Evolutionary conservation across 2,113 vertebrate genomes (phyloP).

Genomic region (Vanacampus margaritifer): DNA sequence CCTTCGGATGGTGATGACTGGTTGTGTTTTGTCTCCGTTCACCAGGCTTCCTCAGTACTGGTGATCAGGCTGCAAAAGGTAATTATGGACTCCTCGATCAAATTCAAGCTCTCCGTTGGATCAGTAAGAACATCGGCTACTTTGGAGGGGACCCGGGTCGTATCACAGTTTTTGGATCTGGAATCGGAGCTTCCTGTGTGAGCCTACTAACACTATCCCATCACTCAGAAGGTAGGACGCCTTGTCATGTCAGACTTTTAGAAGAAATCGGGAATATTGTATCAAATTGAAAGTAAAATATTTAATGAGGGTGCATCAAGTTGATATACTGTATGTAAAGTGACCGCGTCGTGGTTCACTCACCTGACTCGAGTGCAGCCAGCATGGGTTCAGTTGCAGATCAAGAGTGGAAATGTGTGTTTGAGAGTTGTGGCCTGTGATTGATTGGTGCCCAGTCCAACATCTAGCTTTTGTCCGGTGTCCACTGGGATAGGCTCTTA

Average conservation of each 20-base stretch:
- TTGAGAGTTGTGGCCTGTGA: too few species aligned
- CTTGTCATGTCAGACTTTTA: not conserved
- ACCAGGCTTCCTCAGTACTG: conserved; percentile 93
- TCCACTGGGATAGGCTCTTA: too few species aligned
- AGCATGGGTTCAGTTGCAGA: too few species aligned
- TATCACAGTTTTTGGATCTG: conserved; percentile 93
- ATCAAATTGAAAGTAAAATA: not conserved
- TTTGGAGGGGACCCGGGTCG: conserved; percentile 92
- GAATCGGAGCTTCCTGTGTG: conserved; percentile 80
- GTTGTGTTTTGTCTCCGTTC: conserved; percentile 36
- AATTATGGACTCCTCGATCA: conserved; percentile 96
- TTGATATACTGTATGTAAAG: conserved; percentile 45
- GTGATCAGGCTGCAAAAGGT: conserved; percentile 96
- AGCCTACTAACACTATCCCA: conserved; percentile 94
- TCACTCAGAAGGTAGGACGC: conserved; percentile 89
- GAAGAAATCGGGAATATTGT: not conserved
- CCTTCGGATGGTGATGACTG: conserved; percentile 31
- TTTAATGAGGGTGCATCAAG: conserved; percentile 35
- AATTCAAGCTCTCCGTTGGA: conserved; percentile 96
- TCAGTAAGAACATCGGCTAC: conserved; percentile 95
- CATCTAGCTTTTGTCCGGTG: too few species aligned
- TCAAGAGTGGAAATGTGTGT: too few species aligned
- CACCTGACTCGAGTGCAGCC: too few species aligned
- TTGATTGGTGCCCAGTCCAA: too few species aligned
- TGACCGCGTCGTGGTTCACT: not conserved